Evolutionary conservation across 2,113 vertebrate genomes (phyloP).

Genomic region (Microcebus ravelobensis): DNA sequence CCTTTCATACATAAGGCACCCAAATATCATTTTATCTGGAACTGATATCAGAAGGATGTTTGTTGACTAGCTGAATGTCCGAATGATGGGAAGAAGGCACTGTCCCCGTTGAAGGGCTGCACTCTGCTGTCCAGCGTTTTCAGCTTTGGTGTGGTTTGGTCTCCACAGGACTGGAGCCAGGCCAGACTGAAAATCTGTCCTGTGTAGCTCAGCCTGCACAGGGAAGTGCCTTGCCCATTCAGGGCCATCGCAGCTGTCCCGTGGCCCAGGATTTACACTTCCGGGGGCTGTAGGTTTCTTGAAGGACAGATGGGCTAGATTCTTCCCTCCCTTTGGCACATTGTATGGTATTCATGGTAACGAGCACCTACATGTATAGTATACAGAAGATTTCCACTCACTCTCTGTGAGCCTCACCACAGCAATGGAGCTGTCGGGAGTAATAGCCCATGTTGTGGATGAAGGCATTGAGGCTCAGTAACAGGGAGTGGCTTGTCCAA

Average conservation of each 20-base stretch:
- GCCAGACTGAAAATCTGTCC: neutral
- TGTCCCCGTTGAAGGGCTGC: neutral
- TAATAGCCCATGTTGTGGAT: neutral
- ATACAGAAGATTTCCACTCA: neutral
- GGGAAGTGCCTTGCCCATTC: neutral
- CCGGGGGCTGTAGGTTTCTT: neutral
- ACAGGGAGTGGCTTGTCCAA: neutral
- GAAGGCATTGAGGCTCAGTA: neutral
- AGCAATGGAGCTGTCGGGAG: neutral
- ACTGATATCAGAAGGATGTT: neutral
- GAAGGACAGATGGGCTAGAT: neutral
- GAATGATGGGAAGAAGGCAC: neutral
- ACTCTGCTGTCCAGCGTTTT: neutral
- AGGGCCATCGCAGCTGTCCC: neutral
- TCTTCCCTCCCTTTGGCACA: neutral
- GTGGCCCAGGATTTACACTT: neutral
- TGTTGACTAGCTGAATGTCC: neutral
- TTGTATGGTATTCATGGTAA: neutral
- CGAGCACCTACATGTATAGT: neutral
- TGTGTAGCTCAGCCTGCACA: neutral
- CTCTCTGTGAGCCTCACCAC: neutral
- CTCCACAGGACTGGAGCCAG: neutral
- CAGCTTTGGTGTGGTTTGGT: neutral
- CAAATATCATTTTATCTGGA: neutral
- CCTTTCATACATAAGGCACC: neutral